phyloP scores from a whole-genome alignment of 2,113 vertebrate genomes.

The Sterrhoptilus dennistouni region DNA sequence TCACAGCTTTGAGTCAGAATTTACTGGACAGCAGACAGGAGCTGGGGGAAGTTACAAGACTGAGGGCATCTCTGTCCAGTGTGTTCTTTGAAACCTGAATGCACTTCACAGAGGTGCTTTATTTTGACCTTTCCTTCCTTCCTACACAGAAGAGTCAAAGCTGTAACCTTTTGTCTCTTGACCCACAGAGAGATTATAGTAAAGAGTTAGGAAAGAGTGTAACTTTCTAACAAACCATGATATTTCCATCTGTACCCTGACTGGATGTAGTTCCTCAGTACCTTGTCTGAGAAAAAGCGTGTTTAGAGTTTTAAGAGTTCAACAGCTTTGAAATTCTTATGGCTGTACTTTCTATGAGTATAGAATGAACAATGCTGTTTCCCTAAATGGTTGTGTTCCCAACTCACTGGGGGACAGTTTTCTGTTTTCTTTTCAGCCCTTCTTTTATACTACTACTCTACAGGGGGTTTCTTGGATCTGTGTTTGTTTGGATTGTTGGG shows the following conservation, averaged over 20 bases:
- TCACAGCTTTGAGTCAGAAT: neutral
- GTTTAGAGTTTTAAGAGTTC: neutral
- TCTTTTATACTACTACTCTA: neutral
- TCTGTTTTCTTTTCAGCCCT: neutral
- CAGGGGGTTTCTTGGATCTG: neutral
- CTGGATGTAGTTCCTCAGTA: neutral
- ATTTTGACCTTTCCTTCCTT: neutral
- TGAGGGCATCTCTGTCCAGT: neutral
- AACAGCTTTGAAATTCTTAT: neutral
- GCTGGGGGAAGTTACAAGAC: neutral
- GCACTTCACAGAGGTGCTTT: neutral
- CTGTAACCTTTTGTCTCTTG: neutral
- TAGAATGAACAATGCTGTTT: neutral
- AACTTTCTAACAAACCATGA: neutral
- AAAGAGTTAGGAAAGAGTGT: neutral
- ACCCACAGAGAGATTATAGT: neutral
- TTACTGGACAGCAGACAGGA: neutral
- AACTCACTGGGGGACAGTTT: neutral
- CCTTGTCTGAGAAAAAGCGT: neutral
- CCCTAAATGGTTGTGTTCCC: neutral
- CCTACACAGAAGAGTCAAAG: neutral
- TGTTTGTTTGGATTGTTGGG: neutral
- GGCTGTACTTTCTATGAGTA: neutral
- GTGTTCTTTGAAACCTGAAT: neutral
- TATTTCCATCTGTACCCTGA: neutral